phyloP scores from a whole-genome alignment of 2,113 vertebrate genomes.

The Struthio camelus region DNA sequence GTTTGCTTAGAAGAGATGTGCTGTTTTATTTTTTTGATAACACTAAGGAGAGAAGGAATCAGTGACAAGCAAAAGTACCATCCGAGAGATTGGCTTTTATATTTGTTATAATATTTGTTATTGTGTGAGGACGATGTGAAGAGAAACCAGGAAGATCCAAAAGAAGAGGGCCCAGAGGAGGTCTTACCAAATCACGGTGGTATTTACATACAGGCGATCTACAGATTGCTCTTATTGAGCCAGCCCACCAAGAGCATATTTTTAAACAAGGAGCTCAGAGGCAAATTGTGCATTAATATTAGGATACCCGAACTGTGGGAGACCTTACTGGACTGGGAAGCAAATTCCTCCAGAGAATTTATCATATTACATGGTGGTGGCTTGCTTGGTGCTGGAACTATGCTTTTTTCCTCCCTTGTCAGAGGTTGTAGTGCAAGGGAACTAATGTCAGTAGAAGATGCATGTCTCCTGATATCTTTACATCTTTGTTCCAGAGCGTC shows the following conservation, averaged over 20 bases:
- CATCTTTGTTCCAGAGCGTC: background rate
- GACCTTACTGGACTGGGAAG: background rate
- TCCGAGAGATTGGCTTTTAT: background rate
- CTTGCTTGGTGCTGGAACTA: background rate
- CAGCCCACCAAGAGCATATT: background rate
- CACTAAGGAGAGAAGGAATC: background rate
- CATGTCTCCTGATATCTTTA: background rate
- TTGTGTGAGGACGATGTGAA: background rate
- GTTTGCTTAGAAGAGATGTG: background rate
- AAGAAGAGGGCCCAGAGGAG: background rate
- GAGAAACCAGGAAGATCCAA: background rate
- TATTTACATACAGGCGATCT: background rate
- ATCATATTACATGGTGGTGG: rapidly evolving
- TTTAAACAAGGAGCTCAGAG: background rate
- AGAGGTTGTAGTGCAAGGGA: background rate
- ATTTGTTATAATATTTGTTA: background rate
- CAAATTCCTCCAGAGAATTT: background rate
- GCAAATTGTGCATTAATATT: background rate
- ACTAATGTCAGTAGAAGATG: background rate
- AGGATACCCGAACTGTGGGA: background rate
- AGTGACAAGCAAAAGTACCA: background rate
- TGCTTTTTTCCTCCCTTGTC: background rate
- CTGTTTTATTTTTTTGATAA: background rate
- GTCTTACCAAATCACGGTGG: background rate
- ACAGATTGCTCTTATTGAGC: background rate